phyloP scores from a whole-genome alignment of 2,888 invertebrate species.

The Stegophylla sp. region DNA sequence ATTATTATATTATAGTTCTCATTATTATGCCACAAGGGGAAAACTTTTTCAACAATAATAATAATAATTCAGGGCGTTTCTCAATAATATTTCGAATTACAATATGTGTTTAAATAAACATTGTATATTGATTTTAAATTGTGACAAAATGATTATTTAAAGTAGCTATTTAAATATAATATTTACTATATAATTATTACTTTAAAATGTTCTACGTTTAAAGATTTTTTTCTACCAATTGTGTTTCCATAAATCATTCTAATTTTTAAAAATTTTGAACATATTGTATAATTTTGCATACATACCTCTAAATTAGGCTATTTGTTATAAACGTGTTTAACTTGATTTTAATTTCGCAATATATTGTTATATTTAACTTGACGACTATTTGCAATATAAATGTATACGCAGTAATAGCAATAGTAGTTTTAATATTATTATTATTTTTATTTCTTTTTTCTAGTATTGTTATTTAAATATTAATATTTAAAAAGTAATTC shows the following conservation, averaged over 20 bases:
- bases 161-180: slow-evolving; percentile 17
- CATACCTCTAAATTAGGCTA: not conserved
- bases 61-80: slow-evolving; percentile 25
- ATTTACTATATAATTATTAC: slow-evolving; percentile 1
- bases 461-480: slow-evolving; percentile 48
- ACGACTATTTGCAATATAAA: slow-evolving; percentile 57
- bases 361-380: slow-evolving; percentile 38
- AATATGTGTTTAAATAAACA: slow-evolving; percentile 13
- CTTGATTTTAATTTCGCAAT: slow-evolving; percentile 41
- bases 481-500: slow-evolving; percentile 28
- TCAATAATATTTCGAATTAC: slow-evolving; percentile 7
- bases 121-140: not conserved
- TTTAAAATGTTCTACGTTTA: slow-evolving; percentile 24
- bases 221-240: slow-evolving; percentile 30
- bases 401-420: slow-evolving; percentile 55
- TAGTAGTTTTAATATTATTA: slow-evolving; percentile 16
- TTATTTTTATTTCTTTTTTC: slow-evolving; percentile 24
- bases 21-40: slow-evolving; percentile 31
- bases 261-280: slow-evolving; percentile 15
- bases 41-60: slow-evolving; percentile 14
- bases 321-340: slow-evolving; percentile 37
- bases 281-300: not conserved
- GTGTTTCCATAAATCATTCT: slow-evolving; percentile 25
- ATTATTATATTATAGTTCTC: slow-evolving; percentile 32
- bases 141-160: slow-evolving; percentile 2